phyloP scores from a whole-genome alignment of 1,140 invertebrate genomes.

The Harpegnathos saltator region DNA sequence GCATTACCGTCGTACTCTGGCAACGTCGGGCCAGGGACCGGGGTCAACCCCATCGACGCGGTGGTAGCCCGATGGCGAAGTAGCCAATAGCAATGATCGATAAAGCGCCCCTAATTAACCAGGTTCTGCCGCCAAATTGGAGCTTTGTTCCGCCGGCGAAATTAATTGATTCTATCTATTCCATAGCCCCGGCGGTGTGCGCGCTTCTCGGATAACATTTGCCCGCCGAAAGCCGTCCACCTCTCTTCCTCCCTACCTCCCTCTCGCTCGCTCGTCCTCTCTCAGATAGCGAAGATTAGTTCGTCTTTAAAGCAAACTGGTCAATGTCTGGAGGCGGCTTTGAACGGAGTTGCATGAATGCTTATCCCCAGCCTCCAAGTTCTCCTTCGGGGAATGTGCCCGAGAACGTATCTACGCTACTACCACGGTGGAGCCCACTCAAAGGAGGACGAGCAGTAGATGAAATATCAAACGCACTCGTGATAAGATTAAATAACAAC shows the following conservation, averaged over 20 bases:
- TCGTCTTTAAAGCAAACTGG: slow-evolving; percentile 62
- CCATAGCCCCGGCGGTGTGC: slow-evolving; percentile 74
- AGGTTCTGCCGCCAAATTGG: slow-evolving; percentile 80
- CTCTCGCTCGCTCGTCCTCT: slow-evolving; percentile 27
- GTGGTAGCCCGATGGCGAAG: slow-evolving; percentile 69
- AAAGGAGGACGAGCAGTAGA: slow-evolving; percentile 33
- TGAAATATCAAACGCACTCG: slow-evolving; percentile 35
- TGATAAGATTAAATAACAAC: slow-evolving; percentile 49
- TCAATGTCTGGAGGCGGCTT: slow-evolving; percentile 38
- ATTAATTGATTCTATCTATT: slow-evolving; percentile 83
- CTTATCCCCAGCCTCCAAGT: slow-evolving; percentile 35
- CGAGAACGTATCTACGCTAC: slow-evolving; percentile 21
- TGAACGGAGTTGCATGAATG: slow-evolving; percentile 46
- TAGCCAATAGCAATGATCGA: slow-evolving; percentile 82
- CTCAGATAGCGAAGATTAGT: slow-evolving; percentile 61
- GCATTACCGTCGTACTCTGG: slow-evolving; percentile 69
- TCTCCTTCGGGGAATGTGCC: slow-evolving; percentile 19
- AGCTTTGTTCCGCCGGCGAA: slow-evolving; percentile 81
- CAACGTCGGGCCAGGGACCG: slow-evolving; percentile 58
- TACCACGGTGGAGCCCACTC: not conserved
- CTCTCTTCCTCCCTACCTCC: too few relatives aligned
- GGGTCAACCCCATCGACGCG: slow-evolving; percentile 60
- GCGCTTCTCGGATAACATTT: slow-evolving; percentile 68
- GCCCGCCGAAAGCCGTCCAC: slow-evolving; percentile 65
- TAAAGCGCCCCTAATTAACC: slow-evolving; percentile 82